A percentile compares a stretch with the other conserved stretches of the same genome.
Conservation (phyloP, 2,797 vertebrate species). For the Babyrousa celebensis region DNA sequence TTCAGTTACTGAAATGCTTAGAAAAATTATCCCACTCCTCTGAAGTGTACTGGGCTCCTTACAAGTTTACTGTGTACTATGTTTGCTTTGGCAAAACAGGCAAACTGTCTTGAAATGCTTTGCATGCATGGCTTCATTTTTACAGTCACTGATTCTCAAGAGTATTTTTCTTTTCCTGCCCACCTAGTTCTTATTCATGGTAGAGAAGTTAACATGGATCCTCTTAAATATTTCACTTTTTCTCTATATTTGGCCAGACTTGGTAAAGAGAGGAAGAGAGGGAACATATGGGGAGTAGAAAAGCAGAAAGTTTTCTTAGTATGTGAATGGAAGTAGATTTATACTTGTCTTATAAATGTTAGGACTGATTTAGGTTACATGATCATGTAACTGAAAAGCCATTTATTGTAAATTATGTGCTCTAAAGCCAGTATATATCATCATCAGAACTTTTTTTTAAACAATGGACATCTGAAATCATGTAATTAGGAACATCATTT, state of each 20-base stretch:
- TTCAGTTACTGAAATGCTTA: constrained; percentile 16
- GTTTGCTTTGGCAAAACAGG: constrained; percentile 75
- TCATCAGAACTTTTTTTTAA: constrained; percentile 39
- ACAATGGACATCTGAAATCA: constrained; percentile 66
- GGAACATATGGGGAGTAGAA: background rate
- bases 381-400: background rate
- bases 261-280: background rate
- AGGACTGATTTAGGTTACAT: constrained; percentile 10
- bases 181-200: constrained; percentile 40
- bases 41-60: background rate
- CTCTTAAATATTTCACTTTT: constrained; percentile 63
- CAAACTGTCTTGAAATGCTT: background rate
- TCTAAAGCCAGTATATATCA: constrained; percentile 51
- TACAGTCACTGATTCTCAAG: constrained; percentile 45
- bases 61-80: constrained; percentile 29
- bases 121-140: constrained; percentile 55
- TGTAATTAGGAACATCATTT: constrained; percentile 70
- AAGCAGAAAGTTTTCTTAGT: constrained; percentile 10
- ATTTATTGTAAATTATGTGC: constrained; percentile 53
- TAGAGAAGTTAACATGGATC: background rate
- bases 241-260: constrained; percentile 50
- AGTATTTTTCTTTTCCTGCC: constrained; percentile 44
- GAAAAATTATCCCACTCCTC: constrained; percentile 14
- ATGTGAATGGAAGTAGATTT: background rate
- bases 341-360: background rate